Evolutionary conservation across 2,797 vertebrate species (phyloP).

Genomic region (Lepus oiostolus): DNA sequence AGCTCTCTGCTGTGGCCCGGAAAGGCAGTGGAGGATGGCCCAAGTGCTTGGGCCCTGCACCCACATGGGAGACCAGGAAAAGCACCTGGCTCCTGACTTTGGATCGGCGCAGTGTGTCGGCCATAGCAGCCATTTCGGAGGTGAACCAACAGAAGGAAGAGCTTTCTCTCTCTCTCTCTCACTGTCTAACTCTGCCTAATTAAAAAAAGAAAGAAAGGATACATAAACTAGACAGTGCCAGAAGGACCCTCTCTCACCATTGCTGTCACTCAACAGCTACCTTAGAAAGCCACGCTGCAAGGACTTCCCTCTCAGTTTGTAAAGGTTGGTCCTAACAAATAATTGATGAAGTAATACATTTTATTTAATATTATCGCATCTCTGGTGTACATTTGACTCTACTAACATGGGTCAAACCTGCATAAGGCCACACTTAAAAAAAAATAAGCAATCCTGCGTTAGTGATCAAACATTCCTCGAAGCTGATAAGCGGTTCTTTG

Average conservation of each 20-base stretch:
- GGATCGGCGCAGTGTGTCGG: too few species aligned
- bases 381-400: not conserved
- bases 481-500: conserved; percentile 50
- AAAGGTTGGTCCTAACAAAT: conserved; percentile 41
- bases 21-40: too few species aligned
- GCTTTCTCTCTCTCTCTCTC: too few species aligned
- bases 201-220: not conserved
- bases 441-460: not conserved
- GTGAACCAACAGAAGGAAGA: too few species aligned
- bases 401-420: conserved; percentile 31
- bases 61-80: too few species aligned
- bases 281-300: not conserved
- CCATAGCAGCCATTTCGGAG: too few species aligned
- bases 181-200: too few species aligned
- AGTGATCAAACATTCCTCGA: conserved; percentile 32
- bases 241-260: not conserved
- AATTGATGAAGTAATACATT: conserved; percentile 17
- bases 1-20: too few species aligned
- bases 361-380: conserved; percentile 38
- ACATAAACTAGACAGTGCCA: not conserved
- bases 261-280: not conserved
- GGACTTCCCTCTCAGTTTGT: not conserved
- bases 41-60: too few species aligned
- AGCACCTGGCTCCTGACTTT: too few species aligned
- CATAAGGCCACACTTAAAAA: conserved; percentile 33